Percentiles rank a stretch among this genome's conserved stretches.
Conservation (phyloP, 2,888 invertebrate genomes). For the Andrena minutula region DNA sequence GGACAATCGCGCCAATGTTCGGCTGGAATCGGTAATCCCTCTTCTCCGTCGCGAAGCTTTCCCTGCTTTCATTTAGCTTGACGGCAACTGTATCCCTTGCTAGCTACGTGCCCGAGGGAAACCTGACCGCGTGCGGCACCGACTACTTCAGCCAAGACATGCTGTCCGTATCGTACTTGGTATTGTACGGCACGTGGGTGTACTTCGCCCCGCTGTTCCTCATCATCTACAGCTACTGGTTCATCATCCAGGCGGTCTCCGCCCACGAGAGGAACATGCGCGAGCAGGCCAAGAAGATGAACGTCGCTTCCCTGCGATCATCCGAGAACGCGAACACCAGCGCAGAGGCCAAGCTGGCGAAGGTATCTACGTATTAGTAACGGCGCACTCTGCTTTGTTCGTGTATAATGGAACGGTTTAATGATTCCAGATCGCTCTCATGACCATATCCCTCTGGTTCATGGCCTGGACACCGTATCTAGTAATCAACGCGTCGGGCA, state of each 20-base stretch:
- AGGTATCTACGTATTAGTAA: conserved; percentile 83
- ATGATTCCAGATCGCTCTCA: conserved; percentile 90
- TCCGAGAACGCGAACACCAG: conserved; percentile 92
- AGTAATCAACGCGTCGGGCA: conserved; percentile 92
- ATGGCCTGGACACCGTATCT: conserved; percentile 97
- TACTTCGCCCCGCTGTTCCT: conserved; percentile 91
- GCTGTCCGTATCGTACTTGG: conserved; percentile 92
- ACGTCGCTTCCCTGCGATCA: conserved; percentile 94
- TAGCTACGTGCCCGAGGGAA: conserved; percentile 97
- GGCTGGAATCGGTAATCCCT: conserved; percentile 91
- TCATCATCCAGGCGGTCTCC: conserved; percentile 92
- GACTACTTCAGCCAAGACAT: conserved; percentile 93
- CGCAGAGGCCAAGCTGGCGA: conserved; percentile 94
- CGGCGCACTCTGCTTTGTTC: too few relatives aligned
- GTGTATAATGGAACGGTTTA: background rate
- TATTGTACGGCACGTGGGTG: conserved; percentile 92
- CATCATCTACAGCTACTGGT: conserved; percentile 95
- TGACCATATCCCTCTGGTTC: conserved; percentile 96
- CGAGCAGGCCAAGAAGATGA: conserved; percentile 97
- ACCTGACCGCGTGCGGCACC: conserved; percentile 97
- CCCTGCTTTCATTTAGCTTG: background rate
- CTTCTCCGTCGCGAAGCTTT: background rate
- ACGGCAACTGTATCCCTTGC: background rate
- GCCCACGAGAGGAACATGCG: conserved; percentile 95
- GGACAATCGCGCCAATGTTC: conserved; percentile 94